Conservation (phyloP, 1,140 invertebrate genomes). For the Ceratoteleas bidentatus region DNA sequence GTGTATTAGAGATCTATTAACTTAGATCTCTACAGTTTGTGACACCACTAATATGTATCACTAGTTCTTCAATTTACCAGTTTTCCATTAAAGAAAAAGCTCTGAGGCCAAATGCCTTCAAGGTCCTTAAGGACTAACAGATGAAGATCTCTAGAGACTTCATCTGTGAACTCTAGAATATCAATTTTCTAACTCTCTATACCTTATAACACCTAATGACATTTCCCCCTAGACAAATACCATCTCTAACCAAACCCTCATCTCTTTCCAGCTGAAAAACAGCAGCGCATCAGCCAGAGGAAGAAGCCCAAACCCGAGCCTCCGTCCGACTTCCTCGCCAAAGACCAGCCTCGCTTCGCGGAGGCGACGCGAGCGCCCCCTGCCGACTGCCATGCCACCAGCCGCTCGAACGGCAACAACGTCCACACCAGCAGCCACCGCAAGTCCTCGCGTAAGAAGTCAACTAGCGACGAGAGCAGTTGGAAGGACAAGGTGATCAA, state of each 20-base stretch:
- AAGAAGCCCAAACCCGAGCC: background rate
- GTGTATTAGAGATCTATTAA: no score
- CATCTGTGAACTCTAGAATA: no score
- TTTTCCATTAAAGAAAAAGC: no score
- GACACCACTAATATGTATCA: no score
- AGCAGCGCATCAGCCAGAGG: background rate
- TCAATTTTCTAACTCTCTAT: no score
- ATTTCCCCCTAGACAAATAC: background rate
- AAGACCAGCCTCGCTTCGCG: slow-evolving; percentile 4
- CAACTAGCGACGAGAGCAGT: slow-evolving; percentile 17
- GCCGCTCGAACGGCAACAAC: slow-evolving; percentile 36
- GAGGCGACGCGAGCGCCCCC: background rate
- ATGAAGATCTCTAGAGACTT: background rate
- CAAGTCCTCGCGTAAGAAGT: slow-evolving; percentile 35
- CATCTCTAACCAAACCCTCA: background rate
- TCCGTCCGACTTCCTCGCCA: background rate
- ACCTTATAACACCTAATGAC: no score
- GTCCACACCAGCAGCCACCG: slow-evolving; percentile 8
- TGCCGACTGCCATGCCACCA: background rate
- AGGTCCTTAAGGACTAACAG: background rate
- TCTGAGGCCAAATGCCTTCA: no score
- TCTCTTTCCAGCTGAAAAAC: background rate
- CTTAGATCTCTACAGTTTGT: no score
- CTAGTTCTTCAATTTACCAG: no score
- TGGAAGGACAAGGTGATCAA: slow-evolving; percentile 79